These are phyloP conservation scores for Mormyrus lacerda DNA, from an alignment of 2,113 vertebrate species.

Conservation along the genomic window DNA sequence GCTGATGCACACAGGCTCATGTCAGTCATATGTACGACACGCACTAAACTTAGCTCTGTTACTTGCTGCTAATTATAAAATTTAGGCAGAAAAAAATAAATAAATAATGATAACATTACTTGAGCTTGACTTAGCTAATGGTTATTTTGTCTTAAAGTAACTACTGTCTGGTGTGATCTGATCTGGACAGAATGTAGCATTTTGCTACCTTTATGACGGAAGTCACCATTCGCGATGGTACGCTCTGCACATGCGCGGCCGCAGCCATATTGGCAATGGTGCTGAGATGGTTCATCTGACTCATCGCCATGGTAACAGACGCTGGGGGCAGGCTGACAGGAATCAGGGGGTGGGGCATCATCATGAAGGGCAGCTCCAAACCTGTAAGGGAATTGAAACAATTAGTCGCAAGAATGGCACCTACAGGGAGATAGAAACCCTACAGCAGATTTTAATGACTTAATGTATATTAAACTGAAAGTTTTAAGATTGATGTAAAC, in stretches of 20 bases:
- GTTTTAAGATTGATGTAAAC: not conserved
- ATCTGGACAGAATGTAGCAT: not conserved
- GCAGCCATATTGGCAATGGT: slow-evolving; percentile 99
- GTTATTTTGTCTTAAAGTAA: not conserved
- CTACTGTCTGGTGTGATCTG: not conserved
- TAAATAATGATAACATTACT: not conserved
- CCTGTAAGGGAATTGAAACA: slow-evolving; percentile 56
- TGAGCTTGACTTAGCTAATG: not conserved
- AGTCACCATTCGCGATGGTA: slow-evolving; percentile 91
- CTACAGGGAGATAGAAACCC: slow-evolving; percentile 44
- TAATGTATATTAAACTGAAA: slow-evolving; percentile 47
- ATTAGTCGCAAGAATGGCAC: not conserved
- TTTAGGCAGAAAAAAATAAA: not conserved
- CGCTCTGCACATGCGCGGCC: slow-evolving; percentile 91
- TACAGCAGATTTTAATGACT: slow-evolving; percentile 39
- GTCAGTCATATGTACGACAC: not conserved
- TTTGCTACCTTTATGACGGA: slow-evolving; percentile 94
- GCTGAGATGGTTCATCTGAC: slow-evolving; percentile 99
- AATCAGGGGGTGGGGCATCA: slow-evolving; percentile 99
- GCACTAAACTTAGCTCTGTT: not conserved
- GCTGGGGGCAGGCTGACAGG: slow-evolving; percentile 98
- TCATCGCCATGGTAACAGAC: slow-evolving; percentile 99
- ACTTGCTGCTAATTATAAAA: not conserved
- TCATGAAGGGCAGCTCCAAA: slow-evolving; percentile 98
- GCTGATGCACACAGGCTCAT: not conserved